Evolutionary conservation across 1,140 invertebrate species (phyloP).

Genomic region (Rhynchophorus ferrugineus): DNA sequence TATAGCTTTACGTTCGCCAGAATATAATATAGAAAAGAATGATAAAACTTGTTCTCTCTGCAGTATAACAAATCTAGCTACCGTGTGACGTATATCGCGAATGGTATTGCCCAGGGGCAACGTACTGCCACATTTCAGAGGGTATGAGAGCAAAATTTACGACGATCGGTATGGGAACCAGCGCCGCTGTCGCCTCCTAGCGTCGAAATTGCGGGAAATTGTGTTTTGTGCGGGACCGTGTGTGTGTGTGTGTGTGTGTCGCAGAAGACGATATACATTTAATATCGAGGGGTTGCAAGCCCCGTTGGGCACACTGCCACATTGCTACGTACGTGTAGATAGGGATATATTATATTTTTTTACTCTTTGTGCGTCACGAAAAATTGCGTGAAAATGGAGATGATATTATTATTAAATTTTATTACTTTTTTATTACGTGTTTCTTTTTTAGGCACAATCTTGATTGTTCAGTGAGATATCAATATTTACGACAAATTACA

Average conservation of each 20-base stretch:
- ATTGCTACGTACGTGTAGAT: neutral
- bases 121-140: conserved; percentile 16
- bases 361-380: neutral
- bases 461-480: too few species aligned
- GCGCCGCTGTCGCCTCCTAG: conserved; percentile 10
- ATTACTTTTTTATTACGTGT: too few species aligned
- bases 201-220: conserved; percentile 8
- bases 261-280: conserved; percentile 14
- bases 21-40: conserved; percentile 20
- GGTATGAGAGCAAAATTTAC: conserved; percentile 15
- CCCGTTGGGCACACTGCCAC: neutral
- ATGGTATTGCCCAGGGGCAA: conserved; percentile 20
- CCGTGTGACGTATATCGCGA: conserved; percentile 19
- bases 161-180: conserved; percentile 16
- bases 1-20: conserved; percentile 18
- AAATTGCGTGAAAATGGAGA: neutral
- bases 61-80: conserved; percentile 22
- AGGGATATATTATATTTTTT: neutral
- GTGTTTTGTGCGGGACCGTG: neutral
- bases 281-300: conserved; percentile 12
- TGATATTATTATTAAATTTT: neutral
- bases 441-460: too few species aligned
- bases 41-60: conserved; percentile 21
- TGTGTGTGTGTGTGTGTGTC: conserved; percentile 2
- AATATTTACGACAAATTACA: too few species aligned